Percentiles rank a stretch among this genome's conserved stretches.
These are phyloP conservation scores for Notodonta dromedarius DNA, from an alignment of 2,888 invertebrate species.

Conservation along the genomic window DNA sequence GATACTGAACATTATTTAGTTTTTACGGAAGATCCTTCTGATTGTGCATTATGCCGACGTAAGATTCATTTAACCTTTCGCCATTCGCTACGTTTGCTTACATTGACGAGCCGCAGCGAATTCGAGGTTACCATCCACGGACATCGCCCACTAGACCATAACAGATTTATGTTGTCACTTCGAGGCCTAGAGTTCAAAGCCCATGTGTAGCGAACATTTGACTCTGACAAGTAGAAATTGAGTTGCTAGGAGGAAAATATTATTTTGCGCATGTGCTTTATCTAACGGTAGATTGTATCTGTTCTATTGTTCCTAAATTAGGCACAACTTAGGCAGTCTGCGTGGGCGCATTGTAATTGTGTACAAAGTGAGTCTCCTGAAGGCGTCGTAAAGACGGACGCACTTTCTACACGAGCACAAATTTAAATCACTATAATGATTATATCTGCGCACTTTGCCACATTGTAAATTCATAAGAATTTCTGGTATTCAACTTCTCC, in stretches of 20 bases:
- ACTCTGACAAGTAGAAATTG: constrained; percentile 2
- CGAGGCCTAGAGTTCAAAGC: constrained; percentile 19
- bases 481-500: neutral
- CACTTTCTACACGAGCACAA: constrained; percentile 49
- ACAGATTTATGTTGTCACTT: constrained; percentile 17
- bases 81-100: constrained; percentile 39
- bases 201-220: constrained; percentile 14
- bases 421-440: constrained; percentile 45
- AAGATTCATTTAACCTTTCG: constrained; percentile 38
- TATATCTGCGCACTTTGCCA: constrained; percentile 27
- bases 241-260: neutral
- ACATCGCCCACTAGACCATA: constrained; percentile 21
- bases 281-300: constrained; percentile 42
- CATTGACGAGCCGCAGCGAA: constrained; percentile 40
- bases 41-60: constrained; percentile 27
- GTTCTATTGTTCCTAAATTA: constrained; percentile 55
- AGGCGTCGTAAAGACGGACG: constrained; percentile 40
- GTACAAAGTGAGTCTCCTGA: constrained; percentile 42
- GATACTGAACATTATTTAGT: neutral
- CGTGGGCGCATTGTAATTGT: constrained; percentile 50
- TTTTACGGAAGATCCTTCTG: constrained; percentile 13
- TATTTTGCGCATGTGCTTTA: constrained; percentile 11
- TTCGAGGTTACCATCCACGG: constrained; percentile 40
- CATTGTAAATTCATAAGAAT: constrained; percentile 3
- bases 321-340: constrained; percentile 38